These are phyloP conservation scores for Hydrotaea cyrtoneurina DNA, from an alignment of 2,888 invertebrate genomes.

Conservation along the genomic window DNA sequence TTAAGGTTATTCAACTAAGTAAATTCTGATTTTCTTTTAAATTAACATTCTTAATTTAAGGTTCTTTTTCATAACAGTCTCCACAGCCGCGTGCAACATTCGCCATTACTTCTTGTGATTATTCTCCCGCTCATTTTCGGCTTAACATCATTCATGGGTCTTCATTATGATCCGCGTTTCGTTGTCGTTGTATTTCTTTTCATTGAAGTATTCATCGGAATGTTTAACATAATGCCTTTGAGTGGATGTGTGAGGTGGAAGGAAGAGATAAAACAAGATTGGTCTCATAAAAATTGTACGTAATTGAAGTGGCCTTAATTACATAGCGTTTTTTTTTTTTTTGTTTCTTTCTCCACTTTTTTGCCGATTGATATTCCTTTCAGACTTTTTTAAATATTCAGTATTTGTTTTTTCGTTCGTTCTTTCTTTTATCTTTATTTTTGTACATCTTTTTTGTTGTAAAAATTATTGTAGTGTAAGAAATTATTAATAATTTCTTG, in stretches of 20 bases:
- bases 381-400: too few relatives aligned
- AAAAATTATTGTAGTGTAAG: neutral
- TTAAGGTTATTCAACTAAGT: neutral
- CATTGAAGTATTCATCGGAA: neutral
- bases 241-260: neutral
- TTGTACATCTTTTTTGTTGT: neutral
- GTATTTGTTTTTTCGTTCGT: neutral
- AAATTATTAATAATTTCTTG: neutral
- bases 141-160: neutral
- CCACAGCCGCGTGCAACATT: neutral
- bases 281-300: neutral
- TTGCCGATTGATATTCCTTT: neutral
- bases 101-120: neutral
- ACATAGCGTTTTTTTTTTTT: neutral
- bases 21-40: neutral
- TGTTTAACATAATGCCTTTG: neutral
- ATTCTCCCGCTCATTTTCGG: neutral
- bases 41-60: neutral
- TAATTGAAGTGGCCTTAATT: conserved; percentile 10
- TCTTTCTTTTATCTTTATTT: neutral
- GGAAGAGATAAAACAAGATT: neutral
- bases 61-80: neutral
- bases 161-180: neutral
- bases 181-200: neutral
- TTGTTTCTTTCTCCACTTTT: neutral